Percentiles rank a stretch among this genome's conserved stretches.
These are phyloP conservation scores for Bradynema listronoti DNA, from an alignment of 1,140 invertebrate genomes.

Conservation along the genomic window DNA sequence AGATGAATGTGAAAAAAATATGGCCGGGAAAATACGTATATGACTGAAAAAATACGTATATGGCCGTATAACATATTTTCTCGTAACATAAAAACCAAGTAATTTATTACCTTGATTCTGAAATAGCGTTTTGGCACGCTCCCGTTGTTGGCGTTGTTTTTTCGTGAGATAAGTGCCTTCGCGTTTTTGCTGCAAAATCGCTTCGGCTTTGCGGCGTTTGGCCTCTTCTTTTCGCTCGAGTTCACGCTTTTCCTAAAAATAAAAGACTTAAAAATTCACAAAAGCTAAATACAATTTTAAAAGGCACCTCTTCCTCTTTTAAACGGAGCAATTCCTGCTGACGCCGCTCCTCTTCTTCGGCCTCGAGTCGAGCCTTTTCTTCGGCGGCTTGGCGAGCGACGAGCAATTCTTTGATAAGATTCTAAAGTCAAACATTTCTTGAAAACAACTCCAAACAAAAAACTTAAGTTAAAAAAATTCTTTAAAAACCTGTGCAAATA, in stretches of 20 bases:
- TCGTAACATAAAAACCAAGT: too few relatives aligned
- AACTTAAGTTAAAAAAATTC: not conserved
- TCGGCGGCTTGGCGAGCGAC: conserved; percentile 25
- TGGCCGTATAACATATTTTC: too few relatives aligned
- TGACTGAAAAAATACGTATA: too few relatives aligned
- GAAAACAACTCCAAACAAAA: too few relatives aligned
- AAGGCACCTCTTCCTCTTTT: conserved; percentile 30
- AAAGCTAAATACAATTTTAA: not conserved
- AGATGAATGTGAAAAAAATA: too few relatives aligned
- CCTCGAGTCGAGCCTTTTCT: conserved; percentile 25
- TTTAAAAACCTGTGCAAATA: not conserved
- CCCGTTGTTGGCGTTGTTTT: conserved; percentile 35
- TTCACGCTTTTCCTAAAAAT: conserved; percentile 37
- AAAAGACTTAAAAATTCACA: conserved; percentile 1
- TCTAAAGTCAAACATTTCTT: conserved; percentile 21
- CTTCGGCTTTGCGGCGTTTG: conserved; percentile 44
- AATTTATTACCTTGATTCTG: conserved; percentile 36
- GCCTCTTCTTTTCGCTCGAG: conserved; percentile 40
- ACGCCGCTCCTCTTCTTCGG: conserved; percentile 33
- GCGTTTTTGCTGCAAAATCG: conserved; percentile 37
- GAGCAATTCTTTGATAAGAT: conserved; percentile 41
- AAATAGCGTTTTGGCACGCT: conserved; percentile 16
- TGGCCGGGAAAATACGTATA: too few relatives aligned
- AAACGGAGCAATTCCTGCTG: conserved; percentile 14
- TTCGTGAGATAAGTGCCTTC: conserved; percentile 54